Base-by-base conservation (phyloP, 2,113 vertebrate species). In the Abramis brama region DNA sequence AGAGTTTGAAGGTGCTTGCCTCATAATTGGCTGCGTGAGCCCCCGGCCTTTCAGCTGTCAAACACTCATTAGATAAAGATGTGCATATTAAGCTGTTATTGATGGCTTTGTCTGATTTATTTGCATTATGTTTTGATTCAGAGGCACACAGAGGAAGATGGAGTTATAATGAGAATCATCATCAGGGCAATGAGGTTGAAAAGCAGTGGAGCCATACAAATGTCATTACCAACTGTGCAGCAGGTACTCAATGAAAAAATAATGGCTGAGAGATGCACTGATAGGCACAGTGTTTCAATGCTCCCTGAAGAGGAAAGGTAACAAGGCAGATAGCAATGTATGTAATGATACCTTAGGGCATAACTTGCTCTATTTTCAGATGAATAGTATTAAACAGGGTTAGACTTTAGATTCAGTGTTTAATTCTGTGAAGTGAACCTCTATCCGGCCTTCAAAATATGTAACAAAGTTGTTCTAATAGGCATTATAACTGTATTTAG, bases 181-280 rank as follows among this genome's bases (percentile, higher is more conserved):
- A 83, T 83, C 82, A 57, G 68, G 52, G 82, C 82, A 83, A 83
- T 83, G 82, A 83, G 82, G 82, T 83, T 73, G 82, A 73, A 83
- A 83, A 36, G 68, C 82, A 83, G 43, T 83, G 68, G 68, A 73
- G 82, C 82, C 64, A 73, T 73, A 73, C 82, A 83, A 83, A 83
- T 83, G 68, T 43, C 82, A 83, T 83, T 83, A 83, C 66, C 82
- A 74, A 83, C 66, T 57, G 66, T 83, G 82, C 43, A 73, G 85
- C 78, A 62, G 36, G 85, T 33, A 81, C n/a, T 57, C 33, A 43
- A 73, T 86, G 85, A 43, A 82, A 74, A 82, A 25, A 83, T 83
- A 55, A 60, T 73, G 77, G 55, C 25, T 10, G 36, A n/a, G 30
- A 15, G 68, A 86, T 86, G 76, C 84, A 86, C 50, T 39, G 27